These are phyloP conservation scores for Cisticola juncidis DNA, from an alignment of 2,113 vertebrate genomes.

Conservation along the genomic window DNA sequence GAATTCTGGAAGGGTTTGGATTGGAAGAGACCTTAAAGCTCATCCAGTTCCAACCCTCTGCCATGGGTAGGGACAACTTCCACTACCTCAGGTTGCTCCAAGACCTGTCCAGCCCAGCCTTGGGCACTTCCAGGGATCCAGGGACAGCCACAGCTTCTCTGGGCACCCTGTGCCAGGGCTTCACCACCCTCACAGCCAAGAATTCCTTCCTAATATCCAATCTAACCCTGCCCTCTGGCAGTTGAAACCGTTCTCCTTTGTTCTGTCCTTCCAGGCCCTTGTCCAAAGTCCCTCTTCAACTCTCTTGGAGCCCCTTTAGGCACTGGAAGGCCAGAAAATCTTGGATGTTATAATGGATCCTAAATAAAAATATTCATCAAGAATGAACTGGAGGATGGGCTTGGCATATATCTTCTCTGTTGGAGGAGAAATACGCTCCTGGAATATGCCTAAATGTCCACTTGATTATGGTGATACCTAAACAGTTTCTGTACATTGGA, in stretches of 20 bases:
- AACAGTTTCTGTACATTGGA: not conserved
- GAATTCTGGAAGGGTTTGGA: not conserved
- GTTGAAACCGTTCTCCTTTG: not conserved
- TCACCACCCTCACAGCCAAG: not conserved
- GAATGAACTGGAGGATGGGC: not conserved
- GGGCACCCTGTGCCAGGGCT: not conserved
- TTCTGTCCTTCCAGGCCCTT: not conserved
- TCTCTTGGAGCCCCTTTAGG: not conserved
- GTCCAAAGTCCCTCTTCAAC: not conserved
- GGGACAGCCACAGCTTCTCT: not conserved
- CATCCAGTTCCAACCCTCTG: not conserved
- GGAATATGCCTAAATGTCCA: not conserved
- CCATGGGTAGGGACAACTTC: not conserved
- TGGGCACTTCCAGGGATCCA: not conserved
- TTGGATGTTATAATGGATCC: not conserved
- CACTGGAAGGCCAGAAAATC: not conserved
- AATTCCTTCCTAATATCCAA: not conserved
- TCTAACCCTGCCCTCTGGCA: not conserved
- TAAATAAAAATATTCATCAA: not conserved
- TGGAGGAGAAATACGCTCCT: not conserved
- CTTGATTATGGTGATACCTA: not conserved
- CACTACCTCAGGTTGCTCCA: not conserved
- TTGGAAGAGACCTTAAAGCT: not conserved
- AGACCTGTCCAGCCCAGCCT: accelerated
- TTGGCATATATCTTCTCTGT: not conserved